A percentile compares a stretch with the other conserved stretches of the same genome.
Evolutionary conservation across 2,797 vertebrate genomes (phyloP).

Genomic region (Cynopterus sphinx): DNA sequence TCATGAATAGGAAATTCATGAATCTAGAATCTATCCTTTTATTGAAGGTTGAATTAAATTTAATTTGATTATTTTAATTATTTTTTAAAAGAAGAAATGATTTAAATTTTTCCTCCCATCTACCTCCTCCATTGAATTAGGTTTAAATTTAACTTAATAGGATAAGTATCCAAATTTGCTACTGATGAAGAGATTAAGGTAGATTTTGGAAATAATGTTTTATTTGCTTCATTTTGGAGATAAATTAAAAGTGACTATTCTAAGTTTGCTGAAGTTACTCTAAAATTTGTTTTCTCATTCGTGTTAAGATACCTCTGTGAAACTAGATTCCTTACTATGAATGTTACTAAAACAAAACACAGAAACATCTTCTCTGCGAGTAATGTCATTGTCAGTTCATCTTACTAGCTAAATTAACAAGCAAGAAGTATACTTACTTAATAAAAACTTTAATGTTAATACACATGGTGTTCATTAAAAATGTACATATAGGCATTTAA

Average conservation of each 20-base stretch:
- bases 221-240: background rate
- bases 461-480: background rate
- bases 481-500: background rate
- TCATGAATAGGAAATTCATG: background rate
- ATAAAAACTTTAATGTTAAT: background rate
- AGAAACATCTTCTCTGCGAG: background rate
- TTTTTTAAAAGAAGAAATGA: too few relatives aligned
- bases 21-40: background rate
- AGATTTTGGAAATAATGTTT: background rate
- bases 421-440: background rate
- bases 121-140: background rate
- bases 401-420: background rate
- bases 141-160: background rate
- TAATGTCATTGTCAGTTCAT: background rate
- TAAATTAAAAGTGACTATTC: background rate
- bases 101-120: too few relatives aligned
- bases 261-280: background rate
- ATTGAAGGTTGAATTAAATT: conserved; percentile 6
- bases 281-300: background rate
- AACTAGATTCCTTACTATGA: background rate
- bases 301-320: background rate
- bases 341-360: background rate
- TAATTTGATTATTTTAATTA: background rate
- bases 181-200: background rate
- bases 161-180: background rate